Percentiles rank a stretch among this genome's conserved stretches.
These are phyloP conservation scores for Sardina pilchardus DNA, from an alignment of 2,113 vertebrate species.

Conservation along the genomic window DNA sequence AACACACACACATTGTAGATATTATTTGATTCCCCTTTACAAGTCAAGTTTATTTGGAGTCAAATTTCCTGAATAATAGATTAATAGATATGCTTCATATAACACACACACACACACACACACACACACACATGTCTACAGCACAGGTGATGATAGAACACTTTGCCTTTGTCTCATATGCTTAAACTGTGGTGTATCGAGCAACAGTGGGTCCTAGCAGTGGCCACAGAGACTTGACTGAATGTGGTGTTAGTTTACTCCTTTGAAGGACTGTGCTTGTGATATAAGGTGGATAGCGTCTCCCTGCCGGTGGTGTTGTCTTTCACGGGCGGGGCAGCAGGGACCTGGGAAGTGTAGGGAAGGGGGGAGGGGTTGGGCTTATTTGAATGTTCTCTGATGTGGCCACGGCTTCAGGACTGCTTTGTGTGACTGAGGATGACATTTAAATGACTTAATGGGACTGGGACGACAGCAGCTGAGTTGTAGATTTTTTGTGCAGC, in stretches of 20 bases:
- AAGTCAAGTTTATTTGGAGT: too few species aligned
- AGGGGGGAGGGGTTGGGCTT: not conserved
- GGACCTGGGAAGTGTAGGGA: not conserved
- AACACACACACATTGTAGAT: not conserved
- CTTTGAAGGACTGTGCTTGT: not conserved
- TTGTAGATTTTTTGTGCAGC: not conserved
- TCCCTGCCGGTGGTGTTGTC: not conserved
- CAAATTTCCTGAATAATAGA: too few species aligned
- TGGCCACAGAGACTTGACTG: not conserved
- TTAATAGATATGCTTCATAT: too few species aligned
- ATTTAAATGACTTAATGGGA: not conserved
- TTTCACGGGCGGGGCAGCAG: not conserved
- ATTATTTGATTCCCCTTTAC: too few species aligned
- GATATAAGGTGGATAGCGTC: not conserved
- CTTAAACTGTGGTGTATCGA: not conserved
- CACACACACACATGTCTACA: not conserved
- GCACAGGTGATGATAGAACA: not conserved
- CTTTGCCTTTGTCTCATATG: not conserved
- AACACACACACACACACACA: not conserved
- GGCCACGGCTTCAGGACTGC: not conserved
- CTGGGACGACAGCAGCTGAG: not conserved
- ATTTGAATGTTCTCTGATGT: slow-evolving; percentile 17
- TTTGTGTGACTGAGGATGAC: not conserved
- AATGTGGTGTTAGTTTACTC: not conserved
- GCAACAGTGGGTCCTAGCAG: not conserved